Conservation (phyloP, 2,113 vertebrate genomes). For the Montifringilla adamsi region DNA sequence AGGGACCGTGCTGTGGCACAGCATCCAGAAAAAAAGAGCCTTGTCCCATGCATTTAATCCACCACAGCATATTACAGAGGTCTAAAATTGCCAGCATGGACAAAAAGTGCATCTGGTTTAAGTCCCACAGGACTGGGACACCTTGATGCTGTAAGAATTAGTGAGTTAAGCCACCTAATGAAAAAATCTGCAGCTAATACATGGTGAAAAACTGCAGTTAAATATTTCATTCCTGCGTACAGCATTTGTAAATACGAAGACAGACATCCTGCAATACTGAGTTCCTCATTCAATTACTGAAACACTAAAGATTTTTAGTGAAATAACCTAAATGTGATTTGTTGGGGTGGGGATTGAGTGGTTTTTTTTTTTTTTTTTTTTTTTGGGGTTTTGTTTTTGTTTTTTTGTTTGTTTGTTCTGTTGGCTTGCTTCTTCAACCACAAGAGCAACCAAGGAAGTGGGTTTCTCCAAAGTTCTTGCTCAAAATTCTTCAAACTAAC, state of each 20-base stretch:
- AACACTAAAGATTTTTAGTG: not conserved
- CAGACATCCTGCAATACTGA: not conserved
- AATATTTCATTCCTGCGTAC: not conserved
- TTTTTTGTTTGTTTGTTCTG: too few species aligned
- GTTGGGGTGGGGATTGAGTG: not conserved
- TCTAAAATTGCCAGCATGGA: not conserved
- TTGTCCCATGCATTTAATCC: not conserved
- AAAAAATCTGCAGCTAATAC: not conserved
- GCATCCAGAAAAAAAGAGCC: not conserved
- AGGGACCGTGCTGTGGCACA: accelerated
- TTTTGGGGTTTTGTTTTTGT: not conserved
- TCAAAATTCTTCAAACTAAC: not conserved
- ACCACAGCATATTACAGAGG: not conserved
- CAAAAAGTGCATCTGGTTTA: not conserved
- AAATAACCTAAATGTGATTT: not conserved
- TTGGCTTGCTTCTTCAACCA: not conserved
- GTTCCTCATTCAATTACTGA: not conserved
- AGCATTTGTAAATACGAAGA: not conserved
- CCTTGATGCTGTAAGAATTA: not conserved
- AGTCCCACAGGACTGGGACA: not conserved
- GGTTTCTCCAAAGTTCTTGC: not conserved
- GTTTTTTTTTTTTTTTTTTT: too few species aligned
- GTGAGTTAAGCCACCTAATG: not conserved
- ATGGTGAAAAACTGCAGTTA: not conserved
- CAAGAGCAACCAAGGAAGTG: not conserved